Percentiles rank a stretch among this genome's conserved stretches.
Evolutionary conservation across 2,113 vertebrate genomes (phyloP).

Genomic region (Amblyornis subalaris): DNA sequence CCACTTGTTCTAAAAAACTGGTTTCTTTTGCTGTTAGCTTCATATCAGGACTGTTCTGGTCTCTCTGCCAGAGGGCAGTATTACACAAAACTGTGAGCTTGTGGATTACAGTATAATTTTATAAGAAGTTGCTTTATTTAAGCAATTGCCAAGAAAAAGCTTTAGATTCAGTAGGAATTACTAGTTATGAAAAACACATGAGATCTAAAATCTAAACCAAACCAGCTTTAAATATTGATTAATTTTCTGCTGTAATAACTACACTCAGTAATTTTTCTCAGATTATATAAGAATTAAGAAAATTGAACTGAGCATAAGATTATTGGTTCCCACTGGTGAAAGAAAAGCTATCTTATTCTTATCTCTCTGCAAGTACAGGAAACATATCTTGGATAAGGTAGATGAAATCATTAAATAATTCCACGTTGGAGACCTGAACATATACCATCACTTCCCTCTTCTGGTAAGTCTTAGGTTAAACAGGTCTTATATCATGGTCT

Average conservation of each 20-base stretch:
- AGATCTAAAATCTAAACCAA: slow-evolving; percentile 1
- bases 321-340: neutral
- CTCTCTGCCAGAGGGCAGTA: slow-evolving; percentile 42
- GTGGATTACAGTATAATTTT: neutral
- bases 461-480: neutral
- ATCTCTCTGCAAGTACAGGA: neutral
- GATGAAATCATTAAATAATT: neutral
- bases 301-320: neutral
- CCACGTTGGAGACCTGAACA: neutral
- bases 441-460: neutral
- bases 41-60: neutral
- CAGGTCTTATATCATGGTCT: neutral
- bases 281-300: neutral
- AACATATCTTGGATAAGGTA: neutral
- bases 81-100: neutral
- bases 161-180: neutral
- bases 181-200: neutral
- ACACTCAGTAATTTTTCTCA: neutral
- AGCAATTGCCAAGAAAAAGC: neutral
- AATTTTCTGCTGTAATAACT: neutral
- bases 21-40: neutral
- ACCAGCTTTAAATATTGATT: neutral
- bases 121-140: neutral
- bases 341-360: neutral
- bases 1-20: neutral